phyloP scores from a whole-genome alignment of 1,140 invertebrate species.

The Chironomus tepperi region DNA sequence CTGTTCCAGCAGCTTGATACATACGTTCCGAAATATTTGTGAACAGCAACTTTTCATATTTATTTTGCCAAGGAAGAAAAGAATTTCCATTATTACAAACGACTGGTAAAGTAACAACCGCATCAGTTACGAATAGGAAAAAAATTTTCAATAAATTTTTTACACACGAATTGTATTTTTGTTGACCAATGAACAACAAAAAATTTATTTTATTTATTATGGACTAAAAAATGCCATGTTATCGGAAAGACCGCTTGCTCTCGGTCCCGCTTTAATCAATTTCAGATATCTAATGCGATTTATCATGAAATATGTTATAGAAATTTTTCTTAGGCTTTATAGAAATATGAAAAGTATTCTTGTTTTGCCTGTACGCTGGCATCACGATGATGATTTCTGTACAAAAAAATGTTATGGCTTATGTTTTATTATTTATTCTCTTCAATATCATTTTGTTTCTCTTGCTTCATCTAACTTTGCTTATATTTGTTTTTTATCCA shows the following conservation, averaged over 20 bases:
- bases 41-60: no score
- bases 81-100: no score
- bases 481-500: no score
- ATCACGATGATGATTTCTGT: background rate
- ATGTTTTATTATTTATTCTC: background rate
- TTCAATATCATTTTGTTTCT: no score
- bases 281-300: background rate
- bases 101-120: no score
- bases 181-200: background rate
- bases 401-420: background rate
- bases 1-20: no score
- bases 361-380: background rate
- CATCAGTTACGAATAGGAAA: no score
- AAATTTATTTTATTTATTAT: background rate
- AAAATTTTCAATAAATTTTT: no score
- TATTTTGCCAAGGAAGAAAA: no score
- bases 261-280: background rate
- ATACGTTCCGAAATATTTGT: no score
- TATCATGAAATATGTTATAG: background rate
- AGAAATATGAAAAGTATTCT: background rate
- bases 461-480: no score
- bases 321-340: background rate
- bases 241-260: background rate
- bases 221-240: background rate
- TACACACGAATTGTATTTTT: constrained; percentile 13